Base-by-base conservation (phyloP, 2,113 vertebrate species). In the Cochlearius cochlearius region DNA sequence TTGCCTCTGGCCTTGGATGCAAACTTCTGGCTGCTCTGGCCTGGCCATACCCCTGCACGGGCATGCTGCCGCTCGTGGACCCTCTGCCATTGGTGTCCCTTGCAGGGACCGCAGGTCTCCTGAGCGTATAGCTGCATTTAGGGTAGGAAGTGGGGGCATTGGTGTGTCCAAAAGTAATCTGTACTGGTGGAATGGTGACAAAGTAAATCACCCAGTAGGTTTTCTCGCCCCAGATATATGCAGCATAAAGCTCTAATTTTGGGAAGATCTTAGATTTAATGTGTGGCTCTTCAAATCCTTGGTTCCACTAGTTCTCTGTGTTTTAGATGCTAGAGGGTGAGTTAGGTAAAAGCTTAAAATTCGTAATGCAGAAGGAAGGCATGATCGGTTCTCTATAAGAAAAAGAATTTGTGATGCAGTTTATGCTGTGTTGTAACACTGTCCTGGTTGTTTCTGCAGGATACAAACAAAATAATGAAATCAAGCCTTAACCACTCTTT, bases 381-480 rank as follows among this genome's bases (percentile, higher is more conserved):
- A 4, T 36, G 27, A 45, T 47, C 2, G 5, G 20, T 29, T 72
- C 10, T 45, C 74, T 15, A 11, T 21, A 52, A 71, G 32, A 49
- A 60, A 36, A 73, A 50, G 3, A 26, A 25, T 13, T 53, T 87
- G 11, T 87, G 43, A 18, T 77, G 22, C 18, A 8, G 29, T 74
- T 81, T 63, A 39, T 45, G 19, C 29, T 64, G 11, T 66, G 15
- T 72, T 63, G 18, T 88, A 88, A 95, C 43, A 11, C 20, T 56
- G 30, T 55, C 60, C 13, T 81, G 93, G 11, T 63, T 74, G 86
- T 96, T 78, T 53, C 21, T 91, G 17, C 92, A 98, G 98, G 86
- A 80, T 90, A 91, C 82, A 92, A 95, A 85, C 22, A 95, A 66
- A 60, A 45, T 49, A 86, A 94, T 77, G 45, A 95, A 91, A 80